Base-by-base conservation (phyloP, 2,888 invertebrate species). In the Dusona sp. region DNA sequence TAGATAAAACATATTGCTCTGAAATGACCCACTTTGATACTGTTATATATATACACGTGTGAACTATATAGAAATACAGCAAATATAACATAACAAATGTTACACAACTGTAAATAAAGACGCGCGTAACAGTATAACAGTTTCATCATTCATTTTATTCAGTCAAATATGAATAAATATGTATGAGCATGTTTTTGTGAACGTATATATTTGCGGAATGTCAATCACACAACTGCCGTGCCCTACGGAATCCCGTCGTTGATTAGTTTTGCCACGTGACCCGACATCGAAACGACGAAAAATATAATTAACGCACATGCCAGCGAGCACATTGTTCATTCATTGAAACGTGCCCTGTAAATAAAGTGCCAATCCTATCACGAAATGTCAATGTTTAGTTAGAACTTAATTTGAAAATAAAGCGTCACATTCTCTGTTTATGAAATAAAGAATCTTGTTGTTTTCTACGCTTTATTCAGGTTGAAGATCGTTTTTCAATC, bases 261-360 rank as follows among this genome's bases (percentile, higher is more conserved):
- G 73, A 85, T 85, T 81, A 73, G 51, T 81, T 80, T 77, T 57
- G 48, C 72, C 48, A 45, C 64, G 70, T 78, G 78, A 68, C 36
- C 42, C 68, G 68, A 61, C 29, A 33, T 36, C 22, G 70, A 19
- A 70, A 70, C 13, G 33, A 45, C n/a, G 19, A 33, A 54, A 84
- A 72, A 77, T 77, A 80, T 80, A 65, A 72, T 77, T 75, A 64
- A 72, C 70, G 13, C 22, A n/a, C 33, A 51, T 36, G 45, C 1
- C 45, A 25, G 11, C 19, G 72, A 38, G 22, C 25, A 61, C 65
- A 42, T 65, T n/a, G 61, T 48, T 57, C 54, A 61, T 84, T 48
- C 29, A 61, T 61, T 29, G 48, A 57, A 79, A 29, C 79, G 68
- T n/a, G n/a, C 3, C 0, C 38, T 0, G 25, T 68, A 13, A 68